Conservation (phyloP, 2,797 vertebrate genomes). For the Diglossa cyanea region DNA sequence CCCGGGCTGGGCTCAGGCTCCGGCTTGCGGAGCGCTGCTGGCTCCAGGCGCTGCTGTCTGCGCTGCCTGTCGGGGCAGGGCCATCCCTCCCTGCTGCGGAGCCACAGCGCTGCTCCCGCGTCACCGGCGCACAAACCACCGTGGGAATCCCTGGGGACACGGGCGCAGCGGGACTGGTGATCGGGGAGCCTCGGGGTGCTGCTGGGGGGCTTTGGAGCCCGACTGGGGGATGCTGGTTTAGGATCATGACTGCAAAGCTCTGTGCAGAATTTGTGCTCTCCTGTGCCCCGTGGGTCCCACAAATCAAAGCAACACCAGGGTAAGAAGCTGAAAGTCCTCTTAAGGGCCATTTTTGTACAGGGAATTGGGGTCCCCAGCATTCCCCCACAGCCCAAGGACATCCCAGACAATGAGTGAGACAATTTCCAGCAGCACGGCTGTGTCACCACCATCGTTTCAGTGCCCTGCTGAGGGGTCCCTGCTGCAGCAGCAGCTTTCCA, state of each 20-base stretch:
- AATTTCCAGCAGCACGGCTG: not conserved
- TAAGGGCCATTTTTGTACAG: not conserved
- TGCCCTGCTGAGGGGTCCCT: not conserved
- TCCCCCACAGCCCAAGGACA: not conserved
- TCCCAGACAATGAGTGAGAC: not conserved
- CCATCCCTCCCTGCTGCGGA: not conserved
- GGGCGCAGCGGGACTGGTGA: fast-evolving
- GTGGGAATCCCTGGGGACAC: not conserved
- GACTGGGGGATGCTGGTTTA: not conserved
- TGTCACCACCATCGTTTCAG: fast-evolving
- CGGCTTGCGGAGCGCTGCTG: not conserved
- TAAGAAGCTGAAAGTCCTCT: slow-evolving; percentile 7
- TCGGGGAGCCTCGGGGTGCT: fast-evolving
- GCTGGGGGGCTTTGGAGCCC: not conserved
- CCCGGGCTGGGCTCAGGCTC: not conserved
- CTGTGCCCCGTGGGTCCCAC: not conserved
- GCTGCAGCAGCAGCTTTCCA: not conserved
- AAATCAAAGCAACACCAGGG: not conserved
- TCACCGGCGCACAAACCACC: not conserved
- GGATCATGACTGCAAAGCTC: fast-evolving
- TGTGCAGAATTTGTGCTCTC: not conserved
- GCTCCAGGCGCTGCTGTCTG: not conserved
- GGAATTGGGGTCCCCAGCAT: not conserved
- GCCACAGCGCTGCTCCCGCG: not conserved
- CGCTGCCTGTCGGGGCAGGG: slow-evolving; percentile 22